These are phyloP conservation scores for Xenopus tropicalis DNA, from an alignment of 2,113 vertebrate species.

Conservation along the genomic window DNA sequence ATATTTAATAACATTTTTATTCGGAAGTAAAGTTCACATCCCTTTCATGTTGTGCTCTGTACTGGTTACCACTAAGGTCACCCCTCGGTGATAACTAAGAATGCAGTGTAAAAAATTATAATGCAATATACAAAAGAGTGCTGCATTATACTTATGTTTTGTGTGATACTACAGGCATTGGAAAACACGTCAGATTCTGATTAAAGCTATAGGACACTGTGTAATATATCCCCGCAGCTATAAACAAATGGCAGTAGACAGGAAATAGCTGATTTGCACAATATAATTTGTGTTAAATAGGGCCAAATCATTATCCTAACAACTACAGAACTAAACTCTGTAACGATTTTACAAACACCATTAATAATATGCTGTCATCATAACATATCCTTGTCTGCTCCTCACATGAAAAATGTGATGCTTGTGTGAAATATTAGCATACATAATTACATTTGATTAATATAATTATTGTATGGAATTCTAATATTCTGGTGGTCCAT, in stretches of 20 bases:
- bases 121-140: too few relatives aligned
- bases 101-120: too few relatives aligned
- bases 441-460: constrained; percentile 39
- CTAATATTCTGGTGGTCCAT: constrained; percentile 4
- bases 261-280: constrained; percentile 3
- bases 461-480: constrained; percentile 27
- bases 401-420: constrained; percentile 16
- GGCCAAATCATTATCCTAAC: constrained; percentile 29
- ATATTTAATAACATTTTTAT: too few relatives aligned
- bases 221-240: background rate
- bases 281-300: constrained; percentile 15
- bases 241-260: background rate
- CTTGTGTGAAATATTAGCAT: constrained; percentile 33
- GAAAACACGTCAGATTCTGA: too few relatives aligned
- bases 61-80: too few relatives aligned
- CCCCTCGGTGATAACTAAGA: too few relatives aligned
- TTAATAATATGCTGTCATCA: constrained; percentile 34
- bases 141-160: too few relatives aligned
- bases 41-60: too few relatives aligned
- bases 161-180: too few relatives aligned
- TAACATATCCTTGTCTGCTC: constrained; percentile 15
- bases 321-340: constrained; percentile 20
- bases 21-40: too few relatives aligned
- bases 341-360: constrained; percentile 27
- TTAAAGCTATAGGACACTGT: too few relatives aligned